phyloP scores from a whole-genome alignment of 1,140 invertebrate genomes.

The Cotesia typhae region DNA sequence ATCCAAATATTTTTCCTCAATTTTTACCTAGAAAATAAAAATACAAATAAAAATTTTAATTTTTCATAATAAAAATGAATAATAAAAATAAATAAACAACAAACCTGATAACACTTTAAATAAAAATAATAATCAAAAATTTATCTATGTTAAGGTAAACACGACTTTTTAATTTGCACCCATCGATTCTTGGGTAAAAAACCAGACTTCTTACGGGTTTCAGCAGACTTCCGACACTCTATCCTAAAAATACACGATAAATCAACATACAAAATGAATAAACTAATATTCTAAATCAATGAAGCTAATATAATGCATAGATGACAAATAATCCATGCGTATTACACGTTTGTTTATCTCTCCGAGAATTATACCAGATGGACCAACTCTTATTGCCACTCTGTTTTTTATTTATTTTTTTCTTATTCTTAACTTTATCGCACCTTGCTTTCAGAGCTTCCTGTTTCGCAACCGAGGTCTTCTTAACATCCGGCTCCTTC shows the following conservation, averaged over 20 bases:
- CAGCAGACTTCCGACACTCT: constrained; percentile 47
- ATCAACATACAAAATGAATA: constrained; percentile 26
- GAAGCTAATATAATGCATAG: no score
- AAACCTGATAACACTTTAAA: constrained; percentile 52
- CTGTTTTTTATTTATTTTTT: constrained; percentile 28
- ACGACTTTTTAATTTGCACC: constrained; percentile 55
- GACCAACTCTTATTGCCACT: constrained; percentile 50
- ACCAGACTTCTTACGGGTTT: constrained; percentile 53
- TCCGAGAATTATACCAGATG: constrained; percentile 52
- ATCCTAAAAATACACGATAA: constrained; percentile 32
- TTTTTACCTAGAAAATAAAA: no score
- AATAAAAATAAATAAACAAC: constrained; percentile 17
- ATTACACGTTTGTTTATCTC: constrained; percentile 44
- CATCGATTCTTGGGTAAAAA: constrained; percentile 53
- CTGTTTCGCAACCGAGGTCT: constrained; percentile 27
- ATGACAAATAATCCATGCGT: constrained; percentile 27
- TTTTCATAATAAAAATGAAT: neutral
- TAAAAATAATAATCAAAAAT: constrained; percentile 54
- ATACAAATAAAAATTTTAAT: no score
- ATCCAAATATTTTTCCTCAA: no score
- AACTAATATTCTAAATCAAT: neutral
- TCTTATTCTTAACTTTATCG: constrained; percentile 19
- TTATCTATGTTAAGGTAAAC: constrained; percentile 52
- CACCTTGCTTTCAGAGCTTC: constrained; percentile 25
- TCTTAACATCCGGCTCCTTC: constrained; percentile 35